Conservation (phyloP, 2,113 vertebrate genomes). For the Rhinolophus ferrumequinum region DNA sequence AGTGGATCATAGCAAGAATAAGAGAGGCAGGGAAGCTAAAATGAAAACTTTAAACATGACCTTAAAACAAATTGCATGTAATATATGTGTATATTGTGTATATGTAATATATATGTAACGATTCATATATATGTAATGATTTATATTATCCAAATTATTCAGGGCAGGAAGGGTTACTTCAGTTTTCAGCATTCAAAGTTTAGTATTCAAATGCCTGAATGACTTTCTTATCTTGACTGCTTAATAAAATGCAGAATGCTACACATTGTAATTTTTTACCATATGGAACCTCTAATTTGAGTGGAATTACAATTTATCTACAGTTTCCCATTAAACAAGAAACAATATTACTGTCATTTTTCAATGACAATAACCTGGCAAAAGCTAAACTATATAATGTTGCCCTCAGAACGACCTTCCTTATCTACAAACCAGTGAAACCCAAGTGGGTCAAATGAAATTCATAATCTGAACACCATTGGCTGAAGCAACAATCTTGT, state of each 20-base stretch:
- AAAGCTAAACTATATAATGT: neutral
- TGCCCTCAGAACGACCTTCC: neutral
- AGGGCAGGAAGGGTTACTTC: neutral
- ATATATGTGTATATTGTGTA: too few species aligned
- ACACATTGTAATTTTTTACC: conserved; percentile 22
- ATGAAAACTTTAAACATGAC: neutral
- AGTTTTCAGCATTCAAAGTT: neutral
- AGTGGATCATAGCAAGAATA: neutral
- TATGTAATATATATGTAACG: too few species aligned
- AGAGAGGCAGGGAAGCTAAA: neutral
- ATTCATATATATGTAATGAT: neutral
- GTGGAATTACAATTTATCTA: conserved; percentile 13
- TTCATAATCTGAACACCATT: neutral
- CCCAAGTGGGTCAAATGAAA: neutral
- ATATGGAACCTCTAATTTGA: conserved; percentile 48
- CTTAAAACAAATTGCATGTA: conserved; percentile 20
- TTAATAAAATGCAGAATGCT: conserved; percentile 49
- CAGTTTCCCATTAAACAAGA: conserved; percentile 9
- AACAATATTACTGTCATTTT: conserved; percentile 43
- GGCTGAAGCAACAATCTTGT: neutral
- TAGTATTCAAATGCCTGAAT: neutral
- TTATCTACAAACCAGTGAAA: neutral
- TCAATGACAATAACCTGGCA: neutral
- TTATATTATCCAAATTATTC: conserved; percentile 20
- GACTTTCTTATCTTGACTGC: conserved; percentile 11